Evolutionary conservation across 2,797 vertebrate genomes (phyloP).

Genomic region (Gallinago solitaria): DNA sequence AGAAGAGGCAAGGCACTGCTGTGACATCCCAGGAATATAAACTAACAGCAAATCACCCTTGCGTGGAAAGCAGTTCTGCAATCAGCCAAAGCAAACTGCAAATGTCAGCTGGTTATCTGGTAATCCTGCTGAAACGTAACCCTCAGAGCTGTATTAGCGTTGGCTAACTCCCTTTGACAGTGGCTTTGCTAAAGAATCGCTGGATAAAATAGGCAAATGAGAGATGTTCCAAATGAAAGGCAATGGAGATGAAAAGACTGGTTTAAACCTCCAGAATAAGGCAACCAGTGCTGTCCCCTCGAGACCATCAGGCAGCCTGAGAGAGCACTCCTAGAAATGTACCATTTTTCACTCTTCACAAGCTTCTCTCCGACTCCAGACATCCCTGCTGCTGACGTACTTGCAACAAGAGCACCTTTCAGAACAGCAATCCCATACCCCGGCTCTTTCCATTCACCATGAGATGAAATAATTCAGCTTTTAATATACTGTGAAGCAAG

Average conservation of each 20-base stretch:
- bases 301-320: neutral
- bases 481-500: neutral
- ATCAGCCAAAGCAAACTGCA: slow-evolving; percentile 20
- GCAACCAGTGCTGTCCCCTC: neutral
- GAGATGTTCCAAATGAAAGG: neutral
- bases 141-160: neutral
- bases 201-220: neutral
- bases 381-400: neutral
- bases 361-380: neutral
- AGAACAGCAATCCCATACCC: neutral
- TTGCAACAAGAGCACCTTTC: neutral
- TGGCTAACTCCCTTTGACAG: slow-evolving; percentile 8
- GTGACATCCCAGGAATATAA: slow-evolving; percentile 5
- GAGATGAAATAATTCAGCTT: neutral
- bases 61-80: neutral
- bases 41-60: neutral
- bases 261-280: neutral
- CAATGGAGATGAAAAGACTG: neutral
- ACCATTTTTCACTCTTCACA: neutral
- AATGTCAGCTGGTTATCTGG: slow-evolving; percentile 11
- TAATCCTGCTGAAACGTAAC: slow-evolving; percentile 34
- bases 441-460: neutral
- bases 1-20: neutral
- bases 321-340: neutral
- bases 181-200: slow-evolving; percentile 13